Base-by-base conservation (phyloP, 2,888 invertebrate species). In the Galeopsomyia nigrocyanea region DNA sequence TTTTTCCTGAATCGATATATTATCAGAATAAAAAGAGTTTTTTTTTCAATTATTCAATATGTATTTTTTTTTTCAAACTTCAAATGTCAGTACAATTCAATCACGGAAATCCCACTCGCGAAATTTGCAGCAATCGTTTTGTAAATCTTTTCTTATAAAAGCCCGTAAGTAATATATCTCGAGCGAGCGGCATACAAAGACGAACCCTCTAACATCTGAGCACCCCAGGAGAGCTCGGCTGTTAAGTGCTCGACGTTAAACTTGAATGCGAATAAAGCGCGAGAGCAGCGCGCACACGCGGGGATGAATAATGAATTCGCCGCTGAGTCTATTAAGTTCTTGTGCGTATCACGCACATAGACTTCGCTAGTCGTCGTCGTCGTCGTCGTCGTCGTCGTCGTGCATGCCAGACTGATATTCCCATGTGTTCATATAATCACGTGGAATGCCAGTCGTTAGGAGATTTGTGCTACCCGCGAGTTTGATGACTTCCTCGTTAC, bases 251-350 rank as follows among this genome's bases (percentile, higher is more conserved):
- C 26, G n/a, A 49, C 47, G 50, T 65, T 73, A 68, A 67, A 73
- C 39, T 60, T 47, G 51, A 67, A 62, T 65, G 65, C 56, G 56
- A 61, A 22, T 56, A 70, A 70, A 51, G 46, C 31, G 50, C 39
- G 39, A 39, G 39, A 39, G 39, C 39, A 39, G 13, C 46, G 61
- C 61, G 14, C n/a, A n/a, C n/a, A n/a, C n/a, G 39, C 26, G 58
- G 26, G 26, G 47, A 68, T 73, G 68, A 73, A 73, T 73, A 73
- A 73, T 73, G 61, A 73, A 73, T 68, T 55, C 22, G 56, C 56
- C 7, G 39, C 13, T 39, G 10, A 26, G 65, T 53, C 64, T 60
- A 65, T 55, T 26, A 61, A 70, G 60, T 39, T 39, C 39, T 39
- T 39, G 39, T 19, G 31, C 49, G 53, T 21, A 19, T 19, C 26